Evolutionary conservation across 2,888 invertebrate genomes (phyloP), one percentile per base, ranked within the genome.

Genomic region (Cremastinae sp.): DNA sequence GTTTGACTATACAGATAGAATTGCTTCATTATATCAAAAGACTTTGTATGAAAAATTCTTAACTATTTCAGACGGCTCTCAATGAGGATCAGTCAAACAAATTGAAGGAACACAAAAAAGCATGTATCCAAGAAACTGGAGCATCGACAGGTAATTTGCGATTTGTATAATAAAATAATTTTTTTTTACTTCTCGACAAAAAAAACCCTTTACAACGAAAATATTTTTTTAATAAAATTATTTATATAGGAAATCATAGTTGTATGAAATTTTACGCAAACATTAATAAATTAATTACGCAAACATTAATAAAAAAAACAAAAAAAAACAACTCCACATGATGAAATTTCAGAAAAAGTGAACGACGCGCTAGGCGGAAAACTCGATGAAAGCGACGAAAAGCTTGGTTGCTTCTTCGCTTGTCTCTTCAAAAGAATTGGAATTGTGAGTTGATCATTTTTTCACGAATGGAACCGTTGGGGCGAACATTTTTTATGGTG

Each of bases 391-490:
- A 74, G 54, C n/a, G 83, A 87, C 49, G 79, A 79, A 0, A 86
- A 86, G 74, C 65, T 88, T 0, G 80, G 71, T 9, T 89, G 88
- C 70, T 88, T 85, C 78, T 49, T 77, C 9, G 49, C 82, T 0
- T 89, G 88, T 49, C 68, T 88, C 64, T 58, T 88, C 78, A 87
- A 85, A 69, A 86, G 84, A 14, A 79, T 86, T n/a, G 84, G 82
- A 77, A 78, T 86, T 54, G 88, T 88, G 79, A 84, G 87, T 85
- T 43, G 8, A 51, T n/a, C n/a, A 2, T 5, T 22, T 8, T 12
- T 34, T 41, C 3, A 36, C 12, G 20, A 61, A 38, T 4, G 38
- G 8, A 16, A 36, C n/a, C 28, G 28, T 34, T n/a, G 41, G 16
- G 2, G 36, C 36, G 56, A 41, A 9, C 9, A 18, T 71, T 51